phyloP scores from a whole-genome alignment of 2,888 invertebrate genomes.

The Periphyllus acericola region DNA sequence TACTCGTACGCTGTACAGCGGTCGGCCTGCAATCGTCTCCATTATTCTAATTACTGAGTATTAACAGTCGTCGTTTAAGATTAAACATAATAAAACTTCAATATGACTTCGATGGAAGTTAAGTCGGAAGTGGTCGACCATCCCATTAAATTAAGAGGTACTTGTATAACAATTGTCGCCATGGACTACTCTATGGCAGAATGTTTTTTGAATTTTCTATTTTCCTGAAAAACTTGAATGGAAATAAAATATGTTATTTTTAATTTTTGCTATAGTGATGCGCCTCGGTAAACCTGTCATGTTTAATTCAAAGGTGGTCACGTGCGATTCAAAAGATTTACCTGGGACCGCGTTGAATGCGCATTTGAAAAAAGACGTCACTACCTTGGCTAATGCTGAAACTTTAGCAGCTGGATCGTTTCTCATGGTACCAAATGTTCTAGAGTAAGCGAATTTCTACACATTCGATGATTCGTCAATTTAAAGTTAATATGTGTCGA shows the following conservation, averaged over 20 bases:
- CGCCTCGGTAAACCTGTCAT: constrained; percentile 91
- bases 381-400: constrained; percentile 83
- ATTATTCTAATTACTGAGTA: too few relatives aligned
- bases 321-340: constrained; percentile 86
- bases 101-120: constrained; percentile 69
- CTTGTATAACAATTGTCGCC: background rate
- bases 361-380: constrained; percentile 83
- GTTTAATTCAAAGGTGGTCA: constrained; percentile 82
- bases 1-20: too few relatives aligned
- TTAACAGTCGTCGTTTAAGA: too few relatives aligned
- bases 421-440: constrained; percentile 92
- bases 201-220: background rate
- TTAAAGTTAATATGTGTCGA: background rate
- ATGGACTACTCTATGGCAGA: background rate
- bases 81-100: background rate
- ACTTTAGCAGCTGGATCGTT: constrained; percentile 88
- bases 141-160: constrained; percentile 73
- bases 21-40: too few relatives aligned
- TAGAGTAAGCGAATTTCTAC: constrained; percentile 74
- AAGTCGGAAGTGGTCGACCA: constrained; percentile 75
- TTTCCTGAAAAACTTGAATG: background rate
- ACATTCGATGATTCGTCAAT: background rate
- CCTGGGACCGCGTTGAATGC: constrained; percentile 83
- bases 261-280: constrained; percentile 77
- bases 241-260: background rate